Evolutionary conservation across 2,113 vertebrate species (phyloP), one percentile per base, ranked within the genome.

Genomic region (Poeciliopsis turrubarensis): DNA sequence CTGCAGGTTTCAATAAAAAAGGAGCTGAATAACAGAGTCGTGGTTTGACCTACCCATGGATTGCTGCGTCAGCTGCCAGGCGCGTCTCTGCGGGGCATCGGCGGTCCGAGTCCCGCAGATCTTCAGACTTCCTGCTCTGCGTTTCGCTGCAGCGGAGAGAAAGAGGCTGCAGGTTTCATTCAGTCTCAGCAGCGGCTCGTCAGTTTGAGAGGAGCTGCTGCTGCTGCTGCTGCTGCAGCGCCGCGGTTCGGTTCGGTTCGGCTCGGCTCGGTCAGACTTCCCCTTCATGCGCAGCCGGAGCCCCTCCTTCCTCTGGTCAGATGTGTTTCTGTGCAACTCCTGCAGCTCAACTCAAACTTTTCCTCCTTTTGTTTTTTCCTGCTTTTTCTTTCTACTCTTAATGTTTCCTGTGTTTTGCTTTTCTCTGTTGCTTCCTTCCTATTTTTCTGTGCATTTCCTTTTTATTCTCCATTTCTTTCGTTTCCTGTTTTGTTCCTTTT

Each of bases 31-130:
- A 13, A 6, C n/a, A n/a, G 15, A 67, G 61, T 19, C 4, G 29
- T 29, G 13, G 8, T 3, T 34, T 64, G n/a, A 90, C 89, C 74
- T 37, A 92, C 91, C 91, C 91, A 92, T 91, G 73, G 70, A 85
- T 76, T 63, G 77, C 80, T 47, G 73, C 15, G 44, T 90, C 82
- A 89, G 78, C 72, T 75, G 73, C 65, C 76, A 25, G 41, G 77
- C 73, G 87, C 73, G 70, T 80, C 76, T 22, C 63, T 62, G 44
- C 41, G 72, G 84, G 70, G 83, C 87, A 86, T 90, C 78, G n/a
- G 82, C 72, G 64, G 75, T 73, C 44, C 68, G 34, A 74, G 81
- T 60, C 47, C 64, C 41, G 79, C 80, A 62, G 41, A 68, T 77
- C 17, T 77, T 82, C 73, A 73, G 77, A 92, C 87, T 92, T 92